Evolutionary conservation across 2,113 vertebrate species (phyloP), one percentile per base, ranked within the genome.

Genomic region (Phylloscopus whistleri): DNA sequence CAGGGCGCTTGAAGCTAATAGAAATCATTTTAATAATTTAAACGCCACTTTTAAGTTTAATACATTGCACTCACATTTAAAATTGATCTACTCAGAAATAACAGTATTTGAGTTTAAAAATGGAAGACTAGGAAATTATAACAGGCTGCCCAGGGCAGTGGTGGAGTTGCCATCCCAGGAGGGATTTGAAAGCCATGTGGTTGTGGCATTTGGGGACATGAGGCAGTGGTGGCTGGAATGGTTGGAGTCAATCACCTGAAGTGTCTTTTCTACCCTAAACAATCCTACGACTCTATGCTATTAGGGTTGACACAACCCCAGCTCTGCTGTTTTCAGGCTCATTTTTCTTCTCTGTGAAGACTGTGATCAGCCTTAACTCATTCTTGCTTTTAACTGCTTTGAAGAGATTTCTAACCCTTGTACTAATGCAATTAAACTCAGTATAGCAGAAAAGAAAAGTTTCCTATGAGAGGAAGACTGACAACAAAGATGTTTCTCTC

Each of bases 21-120:
- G 63, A 75, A 90, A 81, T 60, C 7, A 68, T 90, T 92, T 81
- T 78, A 95, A 94, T 95, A 96, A 96, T 94, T 93, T 88, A 87
- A 95, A 81, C 69, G 92, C 41, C 44, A 51, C 76, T 92, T 93
- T 78, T 93, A 87, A 92, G 64, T 86, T 87, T 94, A 76, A 92
- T 94, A 87, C 64, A 56, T 92, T 59, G 60, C 41, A 46, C 73
- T 94, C 62, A 23, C 74, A 46, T 84, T 81, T 90, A n/a, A 94
- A 94, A 90, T 89, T 56, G 31, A 93, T 95, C 53, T 49, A 41
- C 58, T 93, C 58, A 88, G 79, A 75, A 92, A 53, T 78, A 89
- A 68, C 53, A 37, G 82, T n/a, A 31, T 91, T 82, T 90, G 52
- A 87, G 67, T 33, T 35, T 68, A 62, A 59, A 94, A 90, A 68